Conservation (phyloP, 2,888 invertebrate genomes). For the Cyclophora punctaria region DNA sequence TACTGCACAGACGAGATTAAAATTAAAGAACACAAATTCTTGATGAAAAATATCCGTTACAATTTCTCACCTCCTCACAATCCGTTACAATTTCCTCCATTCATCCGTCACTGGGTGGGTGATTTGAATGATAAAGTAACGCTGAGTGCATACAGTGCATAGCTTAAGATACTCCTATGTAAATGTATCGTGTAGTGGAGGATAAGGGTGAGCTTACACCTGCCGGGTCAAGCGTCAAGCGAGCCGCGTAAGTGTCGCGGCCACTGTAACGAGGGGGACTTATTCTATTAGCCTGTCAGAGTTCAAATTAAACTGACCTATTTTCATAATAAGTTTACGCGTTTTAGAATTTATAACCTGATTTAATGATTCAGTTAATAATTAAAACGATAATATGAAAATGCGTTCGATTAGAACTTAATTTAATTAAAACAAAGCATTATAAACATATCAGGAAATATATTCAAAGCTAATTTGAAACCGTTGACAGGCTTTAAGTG, state of each 20-base stretch:
- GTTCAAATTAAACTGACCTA: conserved; percentile 30
- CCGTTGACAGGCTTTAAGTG: conserved; percentile 11
- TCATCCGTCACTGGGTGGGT: conserved; percentile 46
- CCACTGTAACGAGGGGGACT: conserved; percentile 15
- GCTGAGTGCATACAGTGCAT: conserved; percentile 65
- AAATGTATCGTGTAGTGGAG: conserved; percentile 53
- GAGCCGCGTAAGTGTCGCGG: conserved; percentile 14
- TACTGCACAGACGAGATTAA: no score
- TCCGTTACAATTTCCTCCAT: conserved; percentile 60
- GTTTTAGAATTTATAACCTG: no score
- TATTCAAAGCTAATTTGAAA: conserved; percentile 8
- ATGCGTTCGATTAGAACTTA: background rate
- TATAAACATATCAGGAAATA: conserved; percentile 4
- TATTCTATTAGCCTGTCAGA: conserved; percentile 26
- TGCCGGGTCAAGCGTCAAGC: conserved; percentile 26
- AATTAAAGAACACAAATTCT: no score
- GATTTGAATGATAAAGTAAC: conserved; percentile 72
- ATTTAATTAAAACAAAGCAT: conserved; percentile 1
- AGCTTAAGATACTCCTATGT: conserved; percentile 53
- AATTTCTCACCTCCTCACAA: conserved; percentile 72
- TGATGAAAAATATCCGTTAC: conserved; percentile 53
- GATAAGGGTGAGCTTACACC: conserved; percentile 48
- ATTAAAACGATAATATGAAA: no score
- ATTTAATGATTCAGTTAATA: no score
- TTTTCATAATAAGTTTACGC: conserved; percentile 1